These are phyloP conservation scores for Antennarius striatus DNA, from an alignment of 2,113 vertebrate genomes.

Conservation along the genomic window DNA sequence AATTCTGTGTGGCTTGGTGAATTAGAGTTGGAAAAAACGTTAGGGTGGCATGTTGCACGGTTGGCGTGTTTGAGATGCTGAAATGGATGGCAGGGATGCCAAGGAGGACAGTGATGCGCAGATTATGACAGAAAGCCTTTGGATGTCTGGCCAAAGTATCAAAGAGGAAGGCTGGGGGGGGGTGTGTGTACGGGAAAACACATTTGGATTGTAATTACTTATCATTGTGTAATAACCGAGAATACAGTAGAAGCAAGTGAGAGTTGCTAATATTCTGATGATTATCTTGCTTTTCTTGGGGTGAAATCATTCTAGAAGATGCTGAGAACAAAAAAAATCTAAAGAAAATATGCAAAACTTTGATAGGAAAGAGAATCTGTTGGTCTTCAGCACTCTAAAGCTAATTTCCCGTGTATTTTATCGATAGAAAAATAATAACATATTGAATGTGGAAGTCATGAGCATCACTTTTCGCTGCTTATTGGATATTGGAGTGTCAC, in stretches of 20 bases:
- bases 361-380: background rate
- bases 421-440: slow-evolving; percentile 41
- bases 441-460: slow-evolving; percentile 18
- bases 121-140: slow-evolving; percentile 13
- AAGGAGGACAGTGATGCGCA: slow-evolving; percentile 39
- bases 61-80: slow-evolving; percentile 47
- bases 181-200: background rate
- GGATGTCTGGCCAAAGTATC: slow-evolving; percentile 2
- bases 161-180: slow-evolving; percentile 3
- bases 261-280: too few relatives aligned
- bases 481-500: slow-evolving; percentile 38
- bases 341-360: background rate
- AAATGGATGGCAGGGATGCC: slow-evolving; percentile 29
- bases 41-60: slow-evolving; percentile 37
- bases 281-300: too few relatives aligned
- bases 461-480: slow-evolving; percentile 27
- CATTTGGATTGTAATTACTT: too few relatives aligned
- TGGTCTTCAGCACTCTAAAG: background rate
- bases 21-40: slow-evolving; percentile 62
- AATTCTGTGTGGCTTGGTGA: slow-evolving; percentile 58
- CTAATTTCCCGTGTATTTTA: slow-evolving; percentile 15
- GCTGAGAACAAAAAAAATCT: background rate
- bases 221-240: too few relatives aligned
- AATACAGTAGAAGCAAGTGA: too few relatives aligned
- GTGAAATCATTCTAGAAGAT: too few relatives aligned